These are phyloP conservation scores for Columba janthina DNA, from an alignment of 2,113 vertebrate genomes.

Conservation along the genomic window DNA sequence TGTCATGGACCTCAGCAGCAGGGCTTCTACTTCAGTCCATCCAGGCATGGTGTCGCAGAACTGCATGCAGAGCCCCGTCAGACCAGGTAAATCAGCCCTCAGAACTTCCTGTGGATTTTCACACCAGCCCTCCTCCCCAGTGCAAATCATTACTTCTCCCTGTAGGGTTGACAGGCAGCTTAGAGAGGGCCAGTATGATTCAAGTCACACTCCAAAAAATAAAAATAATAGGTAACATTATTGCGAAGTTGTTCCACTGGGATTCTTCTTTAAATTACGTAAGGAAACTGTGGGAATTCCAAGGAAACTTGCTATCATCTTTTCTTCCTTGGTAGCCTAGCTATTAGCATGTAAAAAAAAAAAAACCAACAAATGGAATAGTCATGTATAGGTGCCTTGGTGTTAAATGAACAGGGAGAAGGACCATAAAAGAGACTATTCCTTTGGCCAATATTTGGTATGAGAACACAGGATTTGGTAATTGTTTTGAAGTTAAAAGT, in stretches of 20 bases:
- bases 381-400: not conserved
- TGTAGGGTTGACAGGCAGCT: not conserved
- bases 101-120: not conserved
- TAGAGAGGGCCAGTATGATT: not conserved
- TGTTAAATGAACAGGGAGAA: not conserved
- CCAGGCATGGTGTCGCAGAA: conserved; percentile 83
- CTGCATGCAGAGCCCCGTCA: conserved; percentile 86
- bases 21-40: conserved; percentile 85
- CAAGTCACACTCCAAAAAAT: not conserved
- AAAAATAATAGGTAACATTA: not conserved
- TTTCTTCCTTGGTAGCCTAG: not conserved
- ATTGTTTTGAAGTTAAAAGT: not conserved
- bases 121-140: not conserved
- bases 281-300: not conserved
- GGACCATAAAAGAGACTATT: not conserved
- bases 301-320: not conserved
- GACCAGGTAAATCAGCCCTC: conserved; percentile 82
- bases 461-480: not conserved
- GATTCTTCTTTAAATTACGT: not conserved
- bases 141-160: not conserved
- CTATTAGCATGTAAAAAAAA: not conserved
- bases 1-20: conserved; percentile 92
- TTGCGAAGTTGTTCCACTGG: not conserved
- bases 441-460: not conserved
- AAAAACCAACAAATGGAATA: not conserved